These are phyloP conservation scores for Apis dorsata DNA, from an alignment of 1,140 invertebrate species.

Conservation along the genomic window DNA sequence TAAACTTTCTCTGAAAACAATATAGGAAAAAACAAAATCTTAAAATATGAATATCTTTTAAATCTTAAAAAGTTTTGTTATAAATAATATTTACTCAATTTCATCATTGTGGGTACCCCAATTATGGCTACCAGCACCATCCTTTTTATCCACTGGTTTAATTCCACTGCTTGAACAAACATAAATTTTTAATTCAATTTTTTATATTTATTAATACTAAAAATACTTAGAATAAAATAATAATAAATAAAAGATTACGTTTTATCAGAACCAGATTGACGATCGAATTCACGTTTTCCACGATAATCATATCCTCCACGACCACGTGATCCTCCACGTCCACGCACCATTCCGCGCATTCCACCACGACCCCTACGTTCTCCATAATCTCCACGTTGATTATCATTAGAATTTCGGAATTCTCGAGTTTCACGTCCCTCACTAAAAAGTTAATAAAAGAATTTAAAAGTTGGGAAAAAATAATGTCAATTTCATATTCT, in stretches of 20 bases:
- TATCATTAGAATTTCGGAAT: conserved; percentile 67
- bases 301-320: conserved; percentile 84
- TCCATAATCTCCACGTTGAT: conserved; percentile 66
- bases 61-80: neutral
- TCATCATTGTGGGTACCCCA: conserved; percentile 97
- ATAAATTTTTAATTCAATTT: neutral
- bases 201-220: neutral
- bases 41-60: neutral
- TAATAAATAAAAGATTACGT: conserved; percentile 83
- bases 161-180: conserved; percentile 85
- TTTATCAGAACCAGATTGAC: conserved; percentile 96
- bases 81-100: conserved; percentile 84
- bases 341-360: conserved; percentile 66
- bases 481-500: neutral
- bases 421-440: conserved; percentile 73
- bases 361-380: conserved; percentile 66
- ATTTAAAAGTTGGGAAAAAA: neutral
- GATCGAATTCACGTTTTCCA: conserved; percentile 95
- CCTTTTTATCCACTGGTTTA: conserved; percentile 95
- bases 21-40: neutral
- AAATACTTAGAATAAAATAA: neutral
- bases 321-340: conserved; percentile 77
- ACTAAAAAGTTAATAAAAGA: conserved; percentile 52
- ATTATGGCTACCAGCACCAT: conserved; percentile 96
- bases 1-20: conserved; percentile 72